A percentile compares a stretch with the other conserved stretches of the same genome.
Evolutionary conservation across 2,113 vertebrate genomes (phyloP).

Genomic region (Lophochroa leadbeateri): DNA sequence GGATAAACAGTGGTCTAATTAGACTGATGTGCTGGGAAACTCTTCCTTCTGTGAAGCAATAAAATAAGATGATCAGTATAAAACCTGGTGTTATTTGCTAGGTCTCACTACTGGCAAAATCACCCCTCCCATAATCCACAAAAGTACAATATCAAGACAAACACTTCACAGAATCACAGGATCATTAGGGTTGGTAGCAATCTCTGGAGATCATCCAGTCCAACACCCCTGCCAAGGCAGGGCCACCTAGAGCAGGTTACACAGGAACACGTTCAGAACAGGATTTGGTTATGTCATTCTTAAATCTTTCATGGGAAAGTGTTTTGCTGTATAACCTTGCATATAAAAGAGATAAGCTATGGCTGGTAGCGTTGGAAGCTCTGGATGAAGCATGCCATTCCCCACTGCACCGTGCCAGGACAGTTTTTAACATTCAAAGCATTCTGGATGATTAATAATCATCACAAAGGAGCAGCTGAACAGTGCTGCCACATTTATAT

Average conservation of each 20-base stretch:
- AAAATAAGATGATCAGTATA: background rate
- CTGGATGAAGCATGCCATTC: background rate
- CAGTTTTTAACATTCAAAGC: slow-evolving; percentile 38
- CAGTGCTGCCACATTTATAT: slow-evolving; percentile 29
- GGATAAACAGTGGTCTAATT: slow-evolving; percentile 4
- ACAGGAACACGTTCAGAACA: background rate
- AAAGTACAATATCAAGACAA: background rate
- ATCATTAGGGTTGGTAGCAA: background rate
- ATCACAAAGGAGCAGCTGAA: slow-evolving; percentile 55
- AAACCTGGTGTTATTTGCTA: background rate
- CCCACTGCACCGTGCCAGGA: background rate
- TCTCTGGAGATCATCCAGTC: background rate
- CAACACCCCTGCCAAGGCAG: background rate
- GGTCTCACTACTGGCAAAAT: background rate
- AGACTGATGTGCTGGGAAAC: background rate
- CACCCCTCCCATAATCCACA: background rate
- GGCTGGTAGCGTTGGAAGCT: background rate
- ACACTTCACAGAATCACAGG: background rate
- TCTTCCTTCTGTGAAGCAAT: slow-evolving; percentile 63
- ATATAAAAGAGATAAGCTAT: background rate
- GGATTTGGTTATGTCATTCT: background rate
- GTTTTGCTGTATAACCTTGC: background rate
- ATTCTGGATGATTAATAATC: slow-evolving; percentile 29
- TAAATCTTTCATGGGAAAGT: background rate
- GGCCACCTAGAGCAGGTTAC: background rate